Evolutionary conservation across 2,797 vertebrate genomes (phyloP), one percentile per base, ranked within the genome.

Genomic region (Helarctos malayanus): DNA sequence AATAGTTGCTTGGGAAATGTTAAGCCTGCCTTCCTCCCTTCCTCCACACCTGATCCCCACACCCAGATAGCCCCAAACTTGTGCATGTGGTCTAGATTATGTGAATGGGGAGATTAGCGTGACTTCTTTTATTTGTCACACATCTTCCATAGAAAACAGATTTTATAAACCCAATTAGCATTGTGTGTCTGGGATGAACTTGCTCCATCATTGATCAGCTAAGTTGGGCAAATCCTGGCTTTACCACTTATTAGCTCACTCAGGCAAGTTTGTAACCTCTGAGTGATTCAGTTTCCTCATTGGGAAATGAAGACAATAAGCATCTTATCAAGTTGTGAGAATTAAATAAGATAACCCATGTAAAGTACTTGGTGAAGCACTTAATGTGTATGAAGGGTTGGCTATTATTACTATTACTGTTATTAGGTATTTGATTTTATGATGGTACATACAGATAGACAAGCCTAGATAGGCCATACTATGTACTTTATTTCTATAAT

Each of bases 381-480:
- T 56, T 87, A n/a, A 79, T 76, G 38, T 19, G 41, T 86, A 73
- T 79, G 61, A 96, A 86, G 23, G 6, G 3, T 29, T 93, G 27
- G 27, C 10, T 85, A 65, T 86, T 91, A 84, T 63, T 90, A 75
- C 29, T 80, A 35, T 83, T 78, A 29, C 27, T 88, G 7, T 84
- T 68, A 54, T 54, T 85, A 81, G 69, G 49, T 79, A 76, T 88
- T 90, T 92, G 59, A 92, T 90, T 92, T 88, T 94, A 29, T 79
- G 8, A 76, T 92, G 29, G 11, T 80, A 71, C 49, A 4, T 32
- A 84, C 13, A 92, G 7, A 61, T 41, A 76, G 38, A 69, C 15
- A 80, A 91, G 45, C 19, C 52, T 83, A 79, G 35, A 80, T 10
- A 96, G 80, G 32, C 29, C 32, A 91, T 41, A 68, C 14, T 25